These are phyloP conservation scores for Hystrix brachyura DNA, from an alignment of 2,113 vertebrate species.

Conservation along the genomic window DNA sequence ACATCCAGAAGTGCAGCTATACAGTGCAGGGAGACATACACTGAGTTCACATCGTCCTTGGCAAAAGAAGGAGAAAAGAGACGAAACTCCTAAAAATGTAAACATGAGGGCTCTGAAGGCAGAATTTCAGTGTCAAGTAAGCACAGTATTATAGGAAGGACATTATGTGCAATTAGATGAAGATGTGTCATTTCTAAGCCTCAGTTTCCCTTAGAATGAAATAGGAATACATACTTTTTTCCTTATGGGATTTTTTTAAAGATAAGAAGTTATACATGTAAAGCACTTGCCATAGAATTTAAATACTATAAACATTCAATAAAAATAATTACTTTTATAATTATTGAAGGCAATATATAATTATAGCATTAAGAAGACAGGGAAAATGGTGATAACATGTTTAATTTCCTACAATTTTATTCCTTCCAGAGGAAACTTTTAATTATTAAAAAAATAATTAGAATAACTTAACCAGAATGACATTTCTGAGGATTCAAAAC, in stretches of 20 bases:
- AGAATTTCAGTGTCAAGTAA: background rate
- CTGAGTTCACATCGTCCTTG: background rate
- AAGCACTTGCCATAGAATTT: background rate
- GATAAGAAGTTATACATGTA: background rate
- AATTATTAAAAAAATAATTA: background rate
- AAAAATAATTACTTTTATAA: background rate
- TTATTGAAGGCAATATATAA: background rate
- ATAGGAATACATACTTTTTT: background rate
- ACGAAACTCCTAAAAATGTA: background rate
- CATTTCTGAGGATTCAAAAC: background rate
- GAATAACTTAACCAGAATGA: background rate
- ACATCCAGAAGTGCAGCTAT: too few species aligned
- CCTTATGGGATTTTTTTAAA: background rate
- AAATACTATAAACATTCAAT: background rate
- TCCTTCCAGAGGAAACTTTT: constrained; percentile 26
- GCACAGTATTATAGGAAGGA: background rate
- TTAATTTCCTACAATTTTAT: background rate
- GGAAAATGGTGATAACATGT: background rate
- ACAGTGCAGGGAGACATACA: background rate
- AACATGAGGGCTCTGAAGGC: background rate
- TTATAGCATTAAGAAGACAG: background rate
- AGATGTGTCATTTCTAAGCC: background rate
- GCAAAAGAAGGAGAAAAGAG: background rate
- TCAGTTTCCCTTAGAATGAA: background rate
- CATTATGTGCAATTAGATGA: background rate